phyloP scores from a whole-genome alignment of 2,113 vertebrate genomes.

The Pluvianellus socialis region DNA sequence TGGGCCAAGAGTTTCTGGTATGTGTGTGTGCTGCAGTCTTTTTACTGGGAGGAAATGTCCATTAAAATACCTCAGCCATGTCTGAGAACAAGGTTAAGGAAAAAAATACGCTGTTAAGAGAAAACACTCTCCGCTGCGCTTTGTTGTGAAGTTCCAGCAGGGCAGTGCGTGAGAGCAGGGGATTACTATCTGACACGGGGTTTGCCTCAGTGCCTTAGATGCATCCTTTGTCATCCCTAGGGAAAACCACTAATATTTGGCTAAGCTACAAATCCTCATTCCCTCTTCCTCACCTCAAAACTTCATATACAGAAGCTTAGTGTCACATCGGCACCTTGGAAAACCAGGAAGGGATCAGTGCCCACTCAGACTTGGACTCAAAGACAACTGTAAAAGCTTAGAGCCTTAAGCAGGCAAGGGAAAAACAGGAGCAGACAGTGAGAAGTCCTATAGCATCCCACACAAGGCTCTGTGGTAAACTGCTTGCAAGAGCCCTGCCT shows the following conservation, averaged over 20 bases:
- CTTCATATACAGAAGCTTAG: background rate
- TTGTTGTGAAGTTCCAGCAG: background rate
- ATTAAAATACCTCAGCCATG: slow-evolving; percentile 40
- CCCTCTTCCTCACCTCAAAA: background rate
- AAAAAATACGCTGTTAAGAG: background rate
- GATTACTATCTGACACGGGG: background rate
- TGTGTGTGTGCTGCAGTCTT: background rate
- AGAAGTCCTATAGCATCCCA: background rate
- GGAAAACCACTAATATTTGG: background rate
- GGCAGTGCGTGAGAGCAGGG: background rate
- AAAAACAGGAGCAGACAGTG: background rate
- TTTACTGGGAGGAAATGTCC: background rate
- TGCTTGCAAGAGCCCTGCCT: background rate
- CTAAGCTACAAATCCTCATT: background rate
- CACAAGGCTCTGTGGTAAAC: background rate
- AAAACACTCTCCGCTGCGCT: background rate
- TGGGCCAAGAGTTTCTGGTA: background rate
- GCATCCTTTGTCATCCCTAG: background rate
- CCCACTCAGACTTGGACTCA: background rate
- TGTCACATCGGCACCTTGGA: background rate
- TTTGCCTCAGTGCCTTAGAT: background rate
- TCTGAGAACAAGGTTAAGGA: background rate
- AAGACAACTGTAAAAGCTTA: background rate
- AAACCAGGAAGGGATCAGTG: background rate
- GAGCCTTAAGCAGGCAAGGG: background rate